Percentiles rank a stretch among this genome's conserved stretches.
phyloP scores from a whole-genome alignment of 2,113 vertebrate genomes.

The Solenodon paradoxus region DNA sequence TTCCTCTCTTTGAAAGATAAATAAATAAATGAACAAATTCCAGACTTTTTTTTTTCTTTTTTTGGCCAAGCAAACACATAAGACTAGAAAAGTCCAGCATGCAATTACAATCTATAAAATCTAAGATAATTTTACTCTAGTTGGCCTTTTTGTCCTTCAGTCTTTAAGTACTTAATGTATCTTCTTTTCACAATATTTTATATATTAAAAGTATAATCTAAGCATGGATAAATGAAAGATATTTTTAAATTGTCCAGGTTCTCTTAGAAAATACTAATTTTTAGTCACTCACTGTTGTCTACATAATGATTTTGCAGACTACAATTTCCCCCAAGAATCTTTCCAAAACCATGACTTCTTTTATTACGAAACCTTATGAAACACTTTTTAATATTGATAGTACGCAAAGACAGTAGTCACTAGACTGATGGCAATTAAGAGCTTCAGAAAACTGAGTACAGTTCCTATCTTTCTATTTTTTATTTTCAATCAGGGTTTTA shows the following conservation, averaged over 20 bases:
- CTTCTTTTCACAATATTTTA: conserved; percentile 54
- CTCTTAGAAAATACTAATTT: conserved; percentile 42
- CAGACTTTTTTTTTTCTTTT: neutral
- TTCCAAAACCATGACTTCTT: neutral
- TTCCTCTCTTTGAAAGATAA: no score
- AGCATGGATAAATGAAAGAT: conserved; percentile 69
- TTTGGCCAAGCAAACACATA: conserved; percentile 48
- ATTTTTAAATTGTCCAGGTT: conserved; percentile 54
- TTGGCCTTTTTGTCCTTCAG: conserved; percentile 16
- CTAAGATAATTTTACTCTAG: conserved; percentile 6
- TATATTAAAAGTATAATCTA: conserved; percentile 57
- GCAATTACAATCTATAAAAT: neutral
- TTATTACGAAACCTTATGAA: conserved; percentile 35
- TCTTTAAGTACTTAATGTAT: conserved; percentile 40
- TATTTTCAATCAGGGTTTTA: no score
- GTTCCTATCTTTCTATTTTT: no score
- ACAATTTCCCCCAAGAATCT: neutral
- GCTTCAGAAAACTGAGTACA: conserved; percentile 87
- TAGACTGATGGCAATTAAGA: conserved; percentile 72
- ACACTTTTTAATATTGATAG: conserved; percentile 86
- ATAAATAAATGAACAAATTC: neutral
- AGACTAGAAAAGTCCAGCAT: conserved; percentile 10
- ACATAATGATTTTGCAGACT: conserved; percentile 81
- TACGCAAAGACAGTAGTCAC: conserved; percentile 86
- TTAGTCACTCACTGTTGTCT: neutral